These are phyloP conservation scores for Whitmania pigra DNA, from an alignment of 1,140 invertebrate genomes.

Conservation along the genomic window DNA sequence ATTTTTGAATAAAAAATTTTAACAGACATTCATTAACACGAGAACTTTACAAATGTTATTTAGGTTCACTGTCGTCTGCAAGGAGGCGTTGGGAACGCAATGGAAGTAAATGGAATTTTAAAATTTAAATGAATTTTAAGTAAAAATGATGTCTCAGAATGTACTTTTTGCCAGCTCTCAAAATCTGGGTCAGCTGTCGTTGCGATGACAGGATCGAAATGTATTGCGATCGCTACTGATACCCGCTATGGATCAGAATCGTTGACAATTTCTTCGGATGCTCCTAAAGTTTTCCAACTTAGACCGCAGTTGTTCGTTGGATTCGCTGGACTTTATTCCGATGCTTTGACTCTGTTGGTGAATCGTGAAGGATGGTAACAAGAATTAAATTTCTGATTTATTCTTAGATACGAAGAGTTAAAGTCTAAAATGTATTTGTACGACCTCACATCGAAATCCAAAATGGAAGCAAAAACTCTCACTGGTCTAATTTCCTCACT, in stretches of 20 bases:
- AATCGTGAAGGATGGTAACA: not conserved
- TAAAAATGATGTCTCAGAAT: no score
- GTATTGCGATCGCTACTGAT: not conserved
- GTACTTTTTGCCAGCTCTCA: not conserved
- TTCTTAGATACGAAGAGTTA: not conserved
- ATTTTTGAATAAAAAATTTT: no score
- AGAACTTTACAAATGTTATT: no score
- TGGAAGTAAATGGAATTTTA: no score
- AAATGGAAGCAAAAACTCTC: not conserved
- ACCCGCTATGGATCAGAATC: constrained; percentile 2
- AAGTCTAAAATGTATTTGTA: not conserved
- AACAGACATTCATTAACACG: no score
- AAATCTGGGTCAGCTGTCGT: not conserved
- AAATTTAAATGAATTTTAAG: no score
- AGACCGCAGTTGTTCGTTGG: not conserved
- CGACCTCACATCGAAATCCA: not conserved
- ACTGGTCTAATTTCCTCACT: not conserved
- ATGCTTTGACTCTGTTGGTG: not conserved
- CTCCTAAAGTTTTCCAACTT: not conserved
- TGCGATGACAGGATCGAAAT: not conserved
- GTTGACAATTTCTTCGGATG: not conserved
- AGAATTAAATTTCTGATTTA: not conserved
- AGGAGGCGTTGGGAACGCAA: no score
- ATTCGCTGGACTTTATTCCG: constrained; percentile 10
- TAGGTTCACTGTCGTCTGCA: no score